Conservation (phyloP, 2,888 invertebrate genomes). For the Anodontia alba region DNA sequence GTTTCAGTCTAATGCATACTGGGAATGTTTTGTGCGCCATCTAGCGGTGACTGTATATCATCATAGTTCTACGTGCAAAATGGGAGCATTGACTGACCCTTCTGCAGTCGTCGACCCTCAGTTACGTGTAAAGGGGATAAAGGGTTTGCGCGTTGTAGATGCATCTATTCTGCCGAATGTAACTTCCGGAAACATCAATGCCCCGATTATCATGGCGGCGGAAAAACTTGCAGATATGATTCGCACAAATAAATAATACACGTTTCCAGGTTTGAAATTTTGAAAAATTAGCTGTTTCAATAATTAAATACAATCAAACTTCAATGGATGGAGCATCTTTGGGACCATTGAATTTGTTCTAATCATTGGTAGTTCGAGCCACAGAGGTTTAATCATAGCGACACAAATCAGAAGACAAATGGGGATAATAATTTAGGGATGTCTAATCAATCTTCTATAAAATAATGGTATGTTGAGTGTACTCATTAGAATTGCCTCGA, state of each 20-base stretch:
- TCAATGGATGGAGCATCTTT: too few species aligned
- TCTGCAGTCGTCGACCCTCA: conserved; percentile 89
- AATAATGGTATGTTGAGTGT: too few species aligned
- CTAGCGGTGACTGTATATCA: conserved; percentile 85
- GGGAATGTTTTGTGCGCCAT: conserved; percentile 46
- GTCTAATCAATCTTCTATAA: too few species aligned
- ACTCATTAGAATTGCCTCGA: too few species aligned
- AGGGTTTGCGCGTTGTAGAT: conserved; percentile 45
- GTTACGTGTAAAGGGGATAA: conserved; percentile 57
- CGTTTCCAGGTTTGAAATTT: too few species aligned
- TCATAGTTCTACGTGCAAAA: conserved; percentile 90
- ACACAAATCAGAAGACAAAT: too few species aligned
- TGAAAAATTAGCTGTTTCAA: too few species aligned
- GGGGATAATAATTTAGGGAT: too few species aligned
- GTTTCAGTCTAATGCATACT: conserved; percentile 7
- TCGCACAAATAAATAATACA: background rate
- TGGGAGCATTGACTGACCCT: conserved; percentile 86
- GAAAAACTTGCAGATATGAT: conserved; percentile 51
- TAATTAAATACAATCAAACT: too few species aligned
- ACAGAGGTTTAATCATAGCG: too few species aligned
- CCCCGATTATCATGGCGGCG: conserved; percentile 45
- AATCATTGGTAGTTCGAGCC: too few species aligned
- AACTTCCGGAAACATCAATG: conserved; percentile 40
- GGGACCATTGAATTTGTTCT: too few species aligned
- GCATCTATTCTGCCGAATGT: conserved; percentile 41